A percentile compares a stretch with the other conserved stretches of the same genome.
Conservation (phyloP, 2,113 vertebrate genomes). For the Mola mola region DNA sequence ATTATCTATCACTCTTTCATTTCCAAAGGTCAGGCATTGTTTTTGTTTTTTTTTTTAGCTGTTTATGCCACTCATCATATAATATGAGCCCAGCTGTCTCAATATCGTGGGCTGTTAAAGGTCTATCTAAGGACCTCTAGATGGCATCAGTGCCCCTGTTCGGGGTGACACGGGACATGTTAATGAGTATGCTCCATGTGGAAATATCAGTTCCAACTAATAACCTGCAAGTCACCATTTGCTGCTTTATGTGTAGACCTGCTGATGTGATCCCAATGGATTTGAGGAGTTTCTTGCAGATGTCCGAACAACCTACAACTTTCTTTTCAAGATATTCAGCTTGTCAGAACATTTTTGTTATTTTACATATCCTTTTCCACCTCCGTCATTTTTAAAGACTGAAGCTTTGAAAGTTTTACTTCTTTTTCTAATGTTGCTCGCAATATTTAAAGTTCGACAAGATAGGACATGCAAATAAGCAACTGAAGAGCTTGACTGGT, state of each 20-base stretch:
- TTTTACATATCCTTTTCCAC: background rate
- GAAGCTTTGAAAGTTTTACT: conserved; percentile 2
- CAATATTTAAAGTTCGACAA: conserved; percentile 65
- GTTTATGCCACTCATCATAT: conserved; percentile 13
- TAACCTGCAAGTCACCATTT: conserved; percentile 15
- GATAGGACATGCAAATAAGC: conserved; percentile 78
- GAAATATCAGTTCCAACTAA: conserved; percentile 63
- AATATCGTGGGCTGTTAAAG: conserved; percentile 1
- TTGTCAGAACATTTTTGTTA: conserved; percentile 12
- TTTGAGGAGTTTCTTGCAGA: background rate
- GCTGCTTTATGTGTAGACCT: background rate
- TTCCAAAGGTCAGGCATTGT: conserved; percentile 2
- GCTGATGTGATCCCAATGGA: background rate
- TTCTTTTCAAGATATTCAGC: background rate
- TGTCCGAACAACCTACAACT: background rate
- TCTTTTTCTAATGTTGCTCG: conserved; percentile 29
- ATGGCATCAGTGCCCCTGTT: conserved; percentile 60
- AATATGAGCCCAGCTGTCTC: conserved; percentile 36
- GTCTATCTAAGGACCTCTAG: conserved; percentile 54
- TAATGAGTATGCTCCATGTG: conserved; percentile 32
- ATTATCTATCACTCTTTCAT: too few relatives aligned
- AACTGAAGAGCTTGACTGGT: conserved; percentile 66
- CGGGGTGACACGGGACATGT: conserved; percentile 22
- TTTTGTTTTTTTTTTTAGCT: conserved; percentile 1
- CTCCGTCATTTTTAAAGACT: conserved; percentile 20